Evolutionary conservation across 2,888 invertebrate species (phyloP).

Genomic region (Galerucella calmariensis): DNA sequence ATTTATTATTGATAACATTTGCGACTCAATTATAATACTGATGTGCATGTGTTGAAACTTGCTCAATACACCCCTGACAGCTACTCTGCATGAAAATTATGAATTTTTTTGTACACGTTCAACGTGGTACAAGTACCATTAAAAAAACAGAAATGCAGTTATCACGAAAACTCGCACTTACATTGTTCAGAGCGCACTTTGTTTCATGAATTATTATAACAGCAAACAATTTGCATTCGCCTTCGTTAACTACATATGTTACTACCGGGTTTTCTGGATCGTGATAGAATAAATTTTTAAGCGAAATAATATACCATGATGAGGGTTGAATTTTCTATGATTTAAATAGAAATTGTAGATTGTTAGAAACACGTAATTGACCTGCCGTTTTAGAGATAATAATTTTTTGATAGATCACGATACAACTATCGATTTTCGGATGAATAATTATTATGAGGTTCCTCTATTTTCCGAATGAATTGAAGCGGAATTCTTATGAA

Average conservation of each 20-base stretch:
- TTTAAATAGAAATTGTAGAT: background rate
- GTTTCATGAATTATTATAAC: constrained; percentile 38
- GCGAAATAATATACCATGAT: background rate
- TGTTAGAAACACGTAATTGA: background rate
- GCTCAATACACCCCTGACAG: background rate
- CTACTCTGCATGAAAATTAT: background rate
- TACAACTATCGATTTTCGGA: background rate
- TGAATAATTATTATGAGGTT: too few species aligned
- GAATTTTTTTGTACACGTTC: constrained; percentile 21
- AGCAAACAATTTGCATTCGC: constrained; percentile 44
- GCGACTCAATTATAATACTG: too few species aligned
- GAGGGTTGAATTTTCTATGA: background rate
- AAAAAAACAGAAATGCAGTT: constrained; percentile 28
- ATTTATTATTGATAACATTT: too few species aligned
- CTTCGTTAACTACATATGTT: constrained; percentile 40
- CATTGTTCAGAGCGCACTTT: constrained; percentile 19
- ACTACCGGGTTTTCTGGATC: constrained; percentile 4
- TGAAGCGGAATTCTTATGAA: too few species aligned
- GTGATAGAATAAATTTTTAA: constrained; percentile 6
- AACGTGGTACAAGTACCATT: constrained; percentile 15
- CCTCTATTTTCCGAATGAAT: too few species aligned
- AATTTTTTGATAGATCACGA: background rate
- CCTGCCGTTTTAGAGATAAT: background rate
- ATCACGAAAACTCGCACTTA: constrained; percentile 28
- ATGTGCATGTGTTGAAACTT: background rate